Percentiles rank a stretch among this genome's conserved stretches.
Evolutionary conservation across 2,113 vertebrate genomes (phyloP).

Genomic region (Plecotus auritus): DNA sequence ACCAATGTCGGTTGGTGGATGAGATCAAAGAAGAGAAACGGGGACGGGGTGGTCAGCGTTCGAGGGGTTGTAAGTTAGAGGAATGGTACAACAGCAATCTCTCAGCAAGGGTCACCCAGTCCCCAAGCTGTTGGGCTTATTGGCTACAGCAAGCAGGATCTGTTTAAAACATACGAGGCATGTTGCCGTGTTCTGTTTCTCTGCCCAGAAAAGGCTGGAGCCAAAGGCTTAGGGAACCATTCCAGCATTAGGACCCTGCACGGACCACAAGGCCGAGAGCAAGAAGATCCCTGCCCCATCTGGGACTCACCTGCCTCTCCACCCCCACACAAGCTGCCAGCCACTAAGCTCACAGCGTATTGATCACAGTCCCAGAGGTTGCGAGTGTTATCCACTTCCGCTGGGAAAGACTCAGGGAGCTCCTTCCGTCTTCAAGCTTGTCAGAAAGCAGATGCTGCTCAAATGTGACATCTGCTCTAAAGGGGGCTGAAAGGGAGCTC

Average conservation of each 20-base stretch:
- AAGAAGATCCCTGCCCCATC: background rate
- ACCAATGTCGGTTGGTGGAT: background rate
- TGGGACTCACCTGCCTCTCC: background rate
- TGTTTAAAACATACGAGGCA: slow-evolving; percentile 54
- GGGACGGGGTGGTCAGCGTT: background rate
- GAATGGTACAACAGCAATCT: background rate
- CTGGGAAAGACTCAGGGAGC: background rate
- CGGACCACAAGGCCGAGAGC: background rate
- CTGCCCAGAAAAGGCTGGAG: slow-evolving; percentile 40
- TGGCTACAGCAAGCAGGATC: slow-evolving; percentile 28
- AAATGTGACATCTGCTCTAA: background rate
- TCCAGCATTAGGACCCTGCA: slow-evolving; percentile 25
- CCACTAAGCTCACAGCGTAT: background rate
- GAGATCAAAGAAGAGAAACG: background rate
- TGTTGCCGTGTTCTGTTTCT: background rate
- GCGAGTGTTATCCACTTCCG: background rate
- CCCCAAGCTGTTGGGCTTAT: slow-evolving; percentile 8
- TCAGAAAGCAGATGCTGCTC: slow-evolving; percentile 48
- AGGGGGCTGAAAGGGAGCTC: background rate
- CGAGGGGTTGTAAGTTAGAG: background rate
- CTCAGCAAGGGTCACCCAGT: slow-evolving; percentile 31
- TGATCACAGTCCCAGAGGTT: background rate
- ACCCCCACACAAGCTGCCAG: background rate
- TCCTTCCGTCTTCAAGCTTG: background rate
- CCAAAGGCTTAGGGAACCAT: slow-evolving; percentile 23